Evolutionary conservation across 2,888 invertebrate genomes (phyloP).

Genomic region (Phymatocera aterrima): DNA sequence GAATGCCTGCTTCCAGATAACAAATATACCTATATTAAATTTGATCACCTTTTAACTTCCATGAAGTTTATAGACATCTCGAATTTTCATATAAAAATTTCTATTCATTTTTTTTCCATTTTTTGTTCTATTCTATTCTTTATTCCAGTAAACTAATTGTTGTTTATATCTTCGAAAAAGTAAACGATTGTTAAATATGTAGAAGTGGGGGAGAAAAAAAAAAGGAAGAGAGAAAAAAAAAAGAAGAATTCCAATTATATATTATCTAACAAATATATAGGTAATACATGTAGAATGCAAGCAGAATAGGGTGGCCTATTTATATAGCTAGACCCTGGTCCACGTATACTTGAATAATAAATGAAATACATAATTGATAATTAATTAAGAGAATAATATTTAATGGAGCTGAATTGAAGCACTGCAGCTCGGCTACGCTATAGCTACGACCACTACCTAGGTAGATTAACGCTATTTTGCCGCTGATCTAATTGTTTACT

Average conservation of each 20-base stretch:
- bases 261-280: conserved; percentile 39
- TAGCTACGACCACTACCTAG: conserved; percentile 71
- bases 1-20: conserved; percentile 57
- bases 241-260: conserved; percentile 15
- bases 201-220: conserved; percentile 38
- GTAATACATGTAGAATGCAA: conserved; percentile 33
- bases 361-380: conserved; percentile 45
- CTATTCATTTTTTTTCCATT: not conserved
- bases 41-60: conserved; percentile 45
- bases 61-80: conserved; percentile 43
- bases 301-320: conserved; percentile 49
- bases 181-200: conserved; percentile 19
- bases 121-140: not conserved
- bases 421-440: conserved; percentile 60
- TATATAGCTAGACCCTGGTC: conserved; percentile 50
- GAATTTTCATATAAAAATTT: conserved; percentile 1
- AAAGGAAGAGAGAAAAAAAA: conserved; percentile 11
- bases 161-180: not conserved
- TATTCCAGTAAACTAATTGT: not conserved
- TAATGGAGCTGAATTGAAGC: conserved; percentile 44
- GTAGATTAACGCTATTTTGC: conserved; percentile 72
- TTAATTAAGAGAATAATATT: conserved; percentile 46
- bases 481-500: conserved; percentile 73
- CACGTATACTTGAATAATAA: conserved; percentile 52
- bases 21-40: conserved; percentile 45